Conservation (phyloP, 2,888 invertebrate species). For the Ichneumon xanthorius region DNA sequence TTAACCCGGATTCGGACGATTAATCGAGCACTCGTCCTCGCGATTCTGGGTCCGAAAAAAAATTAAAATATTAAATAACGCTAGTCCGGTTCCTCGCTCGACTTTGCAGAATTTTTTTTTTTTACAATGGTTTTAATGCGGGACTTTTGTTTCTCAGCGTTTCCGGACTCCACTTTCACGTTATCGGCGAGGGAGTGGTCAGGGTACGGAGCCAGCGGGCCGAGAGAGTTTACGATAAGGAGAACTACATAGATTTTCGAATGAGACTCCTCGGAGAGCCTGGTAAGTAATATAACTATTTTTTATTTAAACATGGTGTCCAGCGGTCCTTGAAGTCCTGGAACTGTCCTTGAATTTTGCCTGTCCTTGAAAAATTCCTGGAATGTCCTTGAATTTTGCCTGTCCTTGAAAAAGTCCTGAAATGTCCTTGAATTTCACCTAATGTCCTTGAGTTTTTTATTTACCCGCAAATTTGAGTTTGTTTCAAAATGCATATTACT, state of each 20-base stretch:
- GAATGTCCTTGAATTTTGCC: too few species aligned
- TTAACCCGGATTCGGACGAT: slow-evolving; percentile 36
- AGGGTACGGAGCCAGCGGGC: slow-evolving; percentile 92
- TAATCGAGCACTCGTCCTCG: neutral
- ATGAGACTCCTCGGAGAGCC: slow-evolving; percentile 96
- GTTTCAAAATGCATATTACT: too few species aligned
- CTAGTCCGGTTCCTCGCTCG: neutral
- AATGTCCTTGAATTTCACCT: too few species aligned
- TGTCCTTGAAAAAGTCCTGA: too few species aligned
- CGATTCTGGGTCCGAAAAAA: neutral
- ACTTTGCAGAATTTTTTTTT: neutral
- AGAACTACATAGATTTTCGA: slow-evolving; percentile 97
- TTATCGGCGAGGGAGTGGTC: slow-evolving; percentile 97
- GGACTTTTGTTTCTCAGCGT: slow-evolving; percentile 77
- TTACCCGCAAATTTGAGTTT: too few species aligned
- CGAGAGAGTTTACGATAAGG: slow-evolving; percentile 95
- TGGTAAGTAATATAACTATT: slow-evolving; percentile 85
- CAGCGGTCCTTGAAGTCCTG: too few species aligned
- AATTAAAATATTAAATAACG: neutral
- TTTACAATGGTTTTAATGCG: neutral
- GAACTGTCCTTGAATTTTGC: too few species aligned
- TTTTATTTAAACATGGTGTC: neutral
- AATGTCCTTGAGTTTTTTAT: too few species aligned
- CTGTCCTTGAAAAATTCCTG: too few species aligned
- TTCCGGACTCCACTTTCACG: slow-evolving; percentile 96